phyloP scores from a whole-genome alignment of 2,113 vertebrate genomes.

The Pelobates fuscus region DNA sequence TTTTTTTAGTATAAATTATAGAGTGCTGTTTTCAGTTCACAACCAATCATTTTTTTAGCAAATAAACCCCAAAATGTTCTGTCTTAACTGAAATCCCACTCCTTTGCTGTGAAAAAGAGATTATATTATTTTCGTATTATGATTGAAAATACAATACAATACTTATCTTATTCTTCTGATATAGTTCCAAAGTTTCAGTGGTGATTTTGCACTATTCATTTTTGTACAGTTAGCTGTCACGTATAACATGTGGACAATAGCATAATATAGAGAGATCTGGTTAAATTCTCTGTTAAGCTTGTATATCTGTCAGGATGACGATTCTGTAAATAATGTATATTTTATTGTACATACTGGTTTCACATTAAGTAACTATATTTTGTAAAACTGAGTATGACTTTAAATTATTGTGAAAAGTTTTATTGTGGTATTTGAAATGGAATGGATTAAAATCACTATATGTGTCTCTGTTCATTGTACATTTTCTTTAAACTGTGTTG shows the following conservation, averaged over 20 bases:
- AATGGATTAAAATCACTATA: conserved; percentile 81
- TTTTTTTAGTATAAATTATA: too few species aligned
- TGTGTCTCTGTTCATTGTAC: conserved; percentile 11
- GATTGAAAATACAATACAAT: conserved; percentile 62
- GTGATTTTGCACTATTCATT: conserved; percentile 77
- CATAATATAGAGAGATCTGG: conserved; percentile 48
- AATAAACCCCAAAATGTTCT: too few species aligned
- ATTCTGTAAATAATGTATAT: conserved; percentile 77
- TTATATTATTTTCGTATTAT: conserved; percentile 74
- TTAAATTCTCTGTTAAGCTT: conserved; percentile 63
- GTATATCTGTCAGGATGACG: conserved; percentile 62
- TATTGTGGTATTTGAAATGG: conserved; percentile 81
- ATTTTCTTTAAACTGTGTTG: conserved; percentile 22
- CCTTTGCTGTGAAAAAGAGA: conserved; percentile 51
- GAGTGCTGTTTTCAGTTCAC: too few species aligned
- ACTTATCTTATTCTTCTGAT: conserved; percentile 61
- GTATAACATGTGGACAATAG: conserved; percentile 69
- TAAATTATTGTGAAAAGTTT: conserved; percentile 85
- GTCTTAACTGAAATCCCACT: neutral
- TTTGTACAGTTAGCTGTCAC: conserved; percentile 63
- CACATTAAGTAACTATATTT: conserved; percentile 86
- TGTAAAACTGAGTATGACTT: conserved; percentile 84
- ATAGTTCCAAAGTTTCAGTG: conserved; percentile 68
- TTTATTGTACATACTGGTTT: conserved; percentile 79
- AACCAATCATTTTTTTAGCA: too few species aligned